These are phyloP conservation scores for Dreissena rostriformis DNA, from an alignment of 1,140 invertebrate genomes.

Conservation along the genomic window DNA sequence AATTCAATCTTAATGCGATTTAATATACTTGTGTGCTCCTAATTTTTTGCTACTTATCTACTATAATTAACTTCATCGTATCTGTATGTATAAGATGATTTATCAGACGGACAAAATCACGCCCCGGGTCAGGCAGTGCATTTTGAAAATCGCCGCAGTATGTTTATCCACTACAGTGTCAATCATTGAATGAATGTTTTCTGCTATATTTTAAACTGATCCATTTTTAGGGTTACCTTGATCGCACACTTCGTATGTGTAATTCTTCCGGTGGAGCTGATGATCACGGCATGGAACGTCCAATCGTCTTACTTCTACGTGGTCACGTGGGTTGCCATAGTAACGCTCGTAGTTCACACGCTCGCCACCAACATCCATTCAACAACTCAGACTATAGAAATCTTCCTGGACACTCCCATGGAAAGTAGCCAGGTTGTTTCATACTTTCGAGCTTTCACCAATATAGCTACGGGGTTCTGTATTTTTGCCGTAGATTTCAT, in stretches of 20 bases:
- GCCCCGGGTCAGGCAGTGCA: no score
- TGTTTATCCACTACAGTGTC: no score
- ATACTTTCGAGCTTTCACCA: slow-evolving; percentile 27
- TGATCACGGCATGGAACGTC: slow-evolving; percentile 30
- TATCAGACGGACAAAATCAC: no score
- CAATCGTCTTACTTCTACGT: slow-evolving; percentile 3
- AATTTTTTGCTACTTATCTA: no score
- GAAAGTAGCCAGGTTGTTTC: not conserved
- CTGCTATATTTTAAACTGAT: not conserved
- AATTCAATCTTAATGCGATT: no score
- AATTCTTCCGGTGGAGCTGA: slow-evolving; percentile 30
- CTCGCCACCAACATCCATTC: not conserved
- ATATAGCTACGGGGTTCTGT: slow-evolving; percentile 42
- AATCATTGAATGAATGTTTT: not conserved
- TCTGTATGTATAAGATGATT: no score
- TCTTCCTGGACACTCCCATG: slow-evolving; percentile 2
- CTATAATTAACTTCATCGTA: no score
- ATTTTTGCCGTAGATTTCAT: slow-evolving; percentile 42
- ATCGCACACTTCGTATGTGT: slow-evolving; percentile 10
- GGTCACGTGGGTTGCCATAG: not conserved
- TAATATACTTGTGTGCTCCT: no score
- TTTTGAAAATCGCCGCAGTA: no score
- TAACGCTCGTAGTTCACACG: not conserved
- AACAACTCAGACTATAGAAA: not conserved
- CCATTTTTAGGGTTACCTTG: slow-evolving; percentile 6